Base-by-base conservation (phyloP, 2,888 invertebrate species). In the Drosophila demipolita region DNA sequence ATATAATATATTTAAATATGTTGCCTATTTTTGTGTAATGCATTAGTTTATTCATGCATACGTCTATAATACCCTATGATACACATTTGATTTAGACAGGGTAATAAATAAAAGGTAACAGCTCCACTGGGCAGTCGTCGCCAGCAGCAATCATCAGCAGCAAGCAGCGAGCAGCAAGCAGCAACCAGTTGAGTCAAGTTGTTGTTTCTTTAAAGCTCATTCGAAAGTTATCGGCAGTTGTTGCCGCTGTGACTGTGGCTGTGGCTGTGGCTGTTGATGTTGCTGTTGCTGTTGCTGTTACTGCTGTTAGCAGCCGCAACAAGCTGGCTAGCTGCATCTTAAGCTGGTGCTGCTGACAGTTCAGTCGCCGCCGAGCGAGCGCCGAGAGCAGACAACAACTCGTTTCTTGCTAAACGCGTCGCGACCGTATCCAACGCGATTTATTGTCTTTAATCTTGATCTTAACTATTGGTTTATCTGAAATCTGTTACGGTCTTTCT, bases 291-390 rank as follows among this genome's bases (percentile, higher is more conserved):
- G 77, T 38, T 62, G 62, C 38, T 63, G 76, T 33, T 49, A 60
- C 23, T 63, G 72, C 42, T 48, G 66, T 33, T 57, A 40, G 71
- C 36, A 54, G 77, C 64, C 53, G 77, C 70, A 65, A 58, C 63
- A 58, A 60, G 65, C 55, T 68, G 59, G 62, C 62, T 42, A 42
- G 82, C 82, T 87, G 84, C 84, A 86, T 83, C 87, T 63, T 49
- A 66, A 63, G 82, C 66, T 70, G 65, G 53, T 53, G 38, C 66
- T 59, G 65, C 52, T 29, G 67, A 63, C 54, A 58, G 64, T 77
- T 89, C 80, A 90, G 88, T 89, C 81, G 89, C 80, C 83, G 85
- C 84, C 73, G 80, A 85, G 89, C 89, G 87, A 90, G 89, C 89
- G 83, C 76, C 83, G 86, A 85, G 85, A 76, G 78, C 78, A 81